A percentile compares a stretch with the other conserved stretches of the same genome.
Evolutionary conservation across 1,140 invertebrate species (phyloP).

Genomic region (Polypedilum pembai): DNA sequence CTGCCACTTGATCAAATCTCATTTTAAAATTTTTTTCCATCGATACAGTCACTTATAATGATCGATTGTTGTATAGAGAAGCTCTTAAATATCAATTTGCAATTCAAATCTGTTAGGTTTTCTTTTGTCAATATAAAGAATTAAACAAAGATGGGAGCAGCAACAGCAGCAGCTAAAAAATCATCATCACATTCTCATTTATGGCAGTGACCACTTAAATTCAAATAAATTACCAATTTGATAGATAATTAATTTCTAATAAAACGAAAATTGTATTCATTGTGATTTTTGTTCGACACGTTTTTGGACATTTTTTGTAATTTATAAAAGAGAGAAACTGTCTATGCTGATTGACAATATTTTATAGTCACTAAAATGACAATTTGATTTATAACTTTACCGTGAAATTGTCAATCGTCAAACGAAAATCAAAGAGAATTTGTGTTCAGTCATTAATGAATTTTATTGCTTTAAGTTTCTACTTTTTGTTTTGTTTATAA

Average conservation of each 20-base stretch:
- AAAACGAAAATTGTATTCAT: neutral
- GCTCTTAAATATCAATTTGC: constrained; percentile 2
- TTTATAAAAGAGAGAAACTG: no score
- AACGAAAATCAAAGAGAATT: no score
- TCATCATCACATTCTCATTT: constrained; percentile 2
- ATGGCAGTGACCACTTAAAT: neutral
- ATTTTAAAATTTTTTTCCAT: neutral
- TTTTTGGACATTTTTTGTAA: neutral
- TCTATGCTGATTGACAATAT: no score
- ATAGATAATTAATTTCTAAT: neutral
- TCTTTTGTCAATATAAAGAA: no score
- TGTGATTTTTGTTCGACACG: neutral
- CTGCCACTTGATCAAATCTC: constrained; percentile 21
- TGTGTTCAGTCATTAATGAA: no score
- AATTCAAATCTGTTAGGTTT: neutral
- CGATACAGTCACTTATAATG: neutral
- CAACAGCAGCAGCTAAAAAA: neutral
- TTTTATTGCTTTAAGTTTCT: no score
- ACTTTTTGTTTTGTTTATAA: no score
- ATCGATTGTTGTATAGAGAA: neutral
- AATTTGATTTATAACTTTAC: no score
- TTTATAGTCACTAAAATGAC: no score
- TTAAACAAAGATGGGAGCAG: neutral
- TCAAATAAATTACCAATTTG: neutral
- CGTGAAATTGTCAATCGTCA: no score